Evolutionary conservation across 2,888 invertebrate genomes (phyloP), one percentile per base, ranked within the genome.

Genomic region (Allophyes oxyacanthae): DNA sequence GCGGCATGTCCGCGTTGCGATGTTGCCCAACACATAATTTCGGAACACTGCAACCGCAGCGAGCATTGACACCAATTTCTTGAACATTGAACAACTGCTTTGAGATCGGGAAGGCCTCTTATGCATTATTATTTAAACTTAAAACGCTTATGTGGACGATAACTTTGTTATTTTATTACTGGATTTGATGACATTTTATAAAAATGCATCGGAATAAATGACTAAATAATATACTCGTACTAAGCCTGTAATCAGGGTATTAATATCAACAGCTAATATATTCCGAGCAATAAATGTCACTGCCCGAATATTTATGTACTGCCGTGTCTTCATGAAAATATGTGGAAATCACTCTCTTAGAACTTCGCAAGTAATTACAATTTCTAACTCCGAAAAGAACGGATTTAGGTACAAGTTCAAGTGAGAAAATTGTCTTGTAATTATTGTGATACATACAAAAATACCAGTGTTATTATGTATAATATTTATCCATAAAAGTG

Each of bases 11-110:
- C 73, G 77, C 78, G 74, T 73, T 71, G 72, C 78, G 75, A 78
- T 81, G 82, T 93, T 92, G 88, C 92, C 79, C 86, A 92, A 93
- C 90, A 90, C 87, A 86, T 88, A 82, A 90, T 92, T 91, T 92
- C 87, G 90, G 92, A 90, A 89, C 91, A 90, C 80, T 91, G 90
- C 90, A 91, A 92, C 91, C 91, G 89, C 92, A 92, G 92, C 91
- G 92, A 92, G 82, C 93, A 90, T 91, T 94, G 93, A 93, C 93
- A 92, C 91, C 91, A 85, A 91, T 92, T 86, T 89, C 83, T 86
- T 84, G 86, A 84, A 86, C 86, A 87, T 86, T 82, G 85, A 85
- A 88, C 85, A 83, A 84, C 82, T 82, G 78, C 78, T 84, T 79
- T 66, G 64, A 77, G 73, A 86, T 87, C 80, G 70, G 71, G 69